Evolutionary conservation across 2,888 invertebrate genomes (phyloP).

Genomic region (Lepidocyrtinus sp.): DNA sequence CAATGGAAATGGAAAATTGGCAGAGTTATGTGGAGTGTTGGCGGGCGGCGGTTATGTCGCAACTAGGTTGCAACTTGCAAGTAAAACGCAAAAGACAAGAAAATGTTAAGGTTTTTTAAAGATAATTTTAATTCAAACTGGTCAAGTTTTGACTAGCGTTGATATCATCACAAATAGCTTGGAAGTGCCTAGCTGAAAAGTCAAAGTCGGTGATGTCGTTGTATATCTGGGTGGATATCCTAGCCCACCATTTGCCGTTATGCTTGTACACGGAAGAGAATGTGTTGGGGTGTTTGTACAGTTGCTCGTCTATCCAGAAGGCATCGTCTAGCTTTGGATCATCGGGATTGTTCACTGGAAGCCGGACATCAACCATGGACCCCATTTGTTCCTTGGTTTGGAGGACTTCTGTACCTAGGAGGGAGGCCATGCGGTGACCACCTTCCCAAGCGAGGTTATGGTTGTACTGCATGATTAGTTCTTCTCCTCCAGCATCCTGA

Average conservation of each 20-base stretch:
- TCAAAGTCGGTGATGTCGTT: constrained; percentile 52
- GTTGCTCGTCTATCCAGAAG: constrained; percentile 49
- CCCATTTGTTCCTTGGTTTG: constrained; percentile 56
- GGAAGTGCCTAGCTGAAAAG: constrained; percentile 27
- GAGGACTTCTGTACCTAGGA: constrained; percentile 39
- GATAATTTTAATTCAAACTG: too few relatives aligned
- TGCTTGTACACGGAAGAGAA: constrained; percentile 41
- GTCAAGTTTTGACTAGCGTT: constrained; percentile 30
- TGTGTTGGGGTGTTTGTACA: constrained; percentile 18
- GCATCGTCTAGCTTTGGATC: constrained; percentile 1
- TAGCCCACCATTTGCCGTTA: constrained; percentile 44
- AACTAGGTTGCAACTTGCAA: too few relatives aligned
- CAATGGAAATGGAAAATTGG: too few relatives aligned
- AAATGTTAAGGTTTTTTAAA: too few relatives aligned
- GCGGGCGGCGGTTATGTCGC: too few relatives aligned
- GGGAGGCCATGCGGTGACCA: constrained; percentile 38
- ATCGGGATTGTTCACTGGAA: constrained; percentile 45
- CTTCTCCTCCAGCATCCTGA: constrained; percentile 56
- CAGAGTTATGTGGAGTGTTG: too few relatives aligned
- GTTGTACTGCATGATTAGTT: constrained; percentile 54
- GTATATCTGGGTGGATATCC: constrained; percentile 56
- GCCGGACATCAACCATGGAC: constrained; percentile 56
- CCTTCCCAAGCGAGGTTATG: constrained; percentile 56
- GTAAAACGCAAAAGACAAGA: too few relatives aligned
- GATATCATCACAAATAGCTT: constrained; percentile 36